Conservation (phyloP, 2,888 invertebrate species). For the Iphiclides podalirius region DNA sequence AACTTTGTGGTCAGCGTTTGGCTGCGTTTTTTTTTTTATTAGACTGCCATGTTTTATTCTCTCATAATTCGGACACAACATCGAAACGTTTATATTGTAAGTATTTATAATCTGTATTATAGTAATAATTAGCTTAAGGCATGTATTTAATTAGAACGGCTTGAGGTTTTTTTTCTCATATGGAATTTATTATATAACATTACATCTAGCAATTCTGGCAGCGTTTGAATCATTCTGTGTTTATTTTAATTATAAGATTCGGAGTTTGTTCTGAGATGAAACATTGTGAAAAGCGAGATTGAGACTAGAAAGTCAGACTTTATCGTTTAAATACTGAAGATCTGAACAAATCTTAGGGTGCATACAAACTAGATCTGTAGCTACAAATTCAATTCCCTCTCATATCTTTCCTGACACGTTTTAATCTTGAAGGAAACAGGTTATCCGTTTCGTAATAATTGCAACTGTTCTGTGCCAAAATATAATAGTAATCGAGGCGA, state of each 20-base stretch:
- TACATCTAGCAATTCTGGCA: constrained; percentile 12
- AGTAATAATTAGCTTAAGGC: constrained; percentile 27
- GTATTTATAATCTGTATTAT: constrained; percentile 33
- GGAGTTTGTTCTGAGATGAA: background rate
- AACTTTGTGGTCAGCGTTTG: background rate
- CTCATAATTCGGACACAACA: constrained; percentile 29
- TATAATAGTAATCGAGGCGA: background rate
- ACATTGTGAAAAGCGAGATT: background rate
- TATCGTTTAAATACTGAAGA: background rate
- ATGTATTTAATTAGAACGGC: constrained; percentile 21
- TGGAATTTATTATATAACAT: background rate
- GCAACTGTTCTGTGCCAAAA: constrained; percentile 15
- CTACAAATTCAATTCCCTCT: background rate
- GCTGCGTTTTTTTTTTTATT: too few relatives aligned
- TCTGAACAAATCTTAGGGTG: background rate
- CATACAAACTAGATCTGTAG: background rate
- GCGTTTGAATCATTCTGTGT: background rate
- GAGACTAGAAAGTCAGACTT: background rate
- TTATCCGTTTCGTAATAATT: background rate
- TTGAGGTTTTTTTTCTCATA: constrained; percentile 6
- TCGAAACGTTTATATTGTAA: constrained; percentile 25
- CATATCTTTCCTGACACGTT: background rate
- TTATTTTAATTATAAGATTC: constrained; percentile 1
- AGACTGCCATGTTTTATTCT: background rate
- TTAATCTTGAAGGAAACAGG: background rate